phyloP scores from a whole-genome alignment of 2,888 invertebrate species.

The Melanophora roralis region DNA sequence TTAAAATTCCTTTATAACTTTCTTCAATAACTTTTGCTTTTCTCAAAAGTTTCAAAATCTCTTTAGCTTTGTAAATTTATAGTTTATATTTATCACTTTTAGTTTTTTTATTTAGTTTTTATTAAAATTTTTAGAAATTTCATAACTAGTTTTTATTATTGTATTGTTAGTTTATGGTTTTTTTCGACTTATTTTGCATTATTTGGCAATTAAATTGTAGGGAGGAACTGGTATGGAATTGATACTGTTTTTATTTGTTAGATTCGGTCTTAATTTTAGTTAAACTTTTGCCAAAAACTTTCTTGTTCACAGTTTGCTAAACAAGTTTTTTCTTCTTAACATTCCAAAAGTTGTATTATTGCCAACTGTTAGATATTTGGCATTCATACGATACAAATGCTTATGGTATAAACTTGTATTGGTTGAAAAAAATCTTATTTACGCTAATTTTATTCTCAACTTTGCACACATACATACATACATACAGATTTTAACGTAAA shows the following conservation, averaged over 20 bases:
- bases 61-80: not conserved
- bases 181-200: not conserved
- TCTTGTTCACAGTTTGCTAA: not conserved
- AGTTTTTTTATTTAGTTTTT: not conserved
- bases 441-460: not conserved
- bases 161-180: too few species aligned
- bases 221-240: not conserved
- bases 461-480: not conserved
- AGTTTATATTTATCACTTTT: too few species aligned
- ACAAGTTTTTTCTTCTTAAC: conserved; percentile 14
- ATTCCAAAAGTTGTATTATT: not conserved
- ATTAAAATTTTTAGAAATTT: too few species aligned
- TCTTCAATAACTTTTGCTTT: too few species aligned
- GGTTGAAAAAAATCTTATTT: not conserved
- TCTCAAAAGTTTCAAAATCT: not conserved
- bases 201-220: not conserved
- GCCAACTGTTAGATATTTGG: not conserved
- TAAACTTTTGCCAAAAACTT: not conserved
- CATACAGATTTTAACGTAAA: not conserved
- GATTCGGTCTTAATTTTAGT: conserved; percentile 7
- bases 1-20: too few species aligned
- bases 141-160: not conserved
- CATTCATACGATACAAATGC: conserved; percentile 16
- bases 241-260: not conserved
- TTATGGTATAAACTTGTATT: conserved; percentile 14